phyloP scores from a whole-genome alignment of 2,888 invertebrate species.

The Erebia ligea region DNA sequence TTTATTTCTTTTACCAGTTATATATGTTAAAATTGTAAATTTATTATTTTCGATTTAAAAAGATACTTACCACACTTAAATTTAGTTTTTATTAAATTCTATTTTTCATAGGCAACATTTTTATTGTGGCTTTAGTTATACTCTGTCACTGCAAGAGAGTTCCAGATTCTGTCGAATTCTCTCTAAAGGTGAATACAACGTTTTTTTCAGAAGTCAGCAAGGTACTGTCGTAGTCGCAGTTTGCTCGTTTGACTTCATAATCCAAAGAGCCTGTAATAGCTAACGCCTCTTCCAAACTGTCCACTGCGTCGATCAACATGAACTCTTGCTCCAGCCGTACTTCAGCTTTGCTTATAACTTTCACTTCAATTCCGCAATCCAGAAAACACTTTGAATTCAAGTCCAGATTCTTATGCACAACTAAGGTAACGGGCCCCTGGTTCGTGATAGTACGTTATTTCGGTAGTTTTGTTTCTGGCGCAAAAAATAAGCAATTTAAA shows the following conservation, averaged over 20 bases:
- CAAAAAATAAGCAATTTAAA: too few species aligned
- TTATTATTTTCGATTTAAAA: neutral
- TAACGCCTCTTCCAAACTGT: slow-evolving; percentile 48
- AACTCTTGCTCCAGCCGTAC: slow-evolving; percentile 63
- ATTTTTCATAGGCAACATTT: neutral
- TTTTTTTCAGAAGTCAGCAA: slow-evolving; percentile 57
- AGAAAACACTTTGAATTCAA: slow-evolving; percentile 50
- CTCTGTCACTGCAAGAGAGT: slow-evolving; percentile 34
- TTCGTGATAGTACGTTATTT: too few species aligned
- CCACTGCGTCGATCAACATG: slow-evolving; percentile 57
- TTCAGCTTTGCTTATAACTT: slow-evolving; percentile 49
- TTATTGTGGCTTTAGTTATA: neutral
- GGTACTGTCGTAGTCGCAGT: slow-evolving; percentile 57
- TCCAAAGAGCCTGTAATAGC: slow-evolving; percentile 63
- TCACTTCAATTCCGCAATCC: slow-evolving; percentile 59
- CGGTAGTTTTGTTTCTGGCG: too few species aligned
- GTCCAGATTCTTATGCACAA: slow-evolving; percentile 55
- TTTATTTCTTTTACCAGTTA: slow-evolving; percentile 54
- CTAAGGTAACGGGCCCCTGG: too few species aligned
- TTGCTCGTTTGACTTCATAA: slow-evolving; percentile 53
- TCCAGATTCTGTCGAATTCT: slow-evolving; percentile 68
- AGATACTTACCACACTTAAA: neutral
- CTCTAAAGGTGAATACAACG: slow-evolving; percentile 52
- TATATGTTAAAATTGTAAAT: slow-evolving; percentile 25
- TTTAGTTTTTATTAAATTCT: slow-evolving; percentile 7